These are phyloP conservation scores for Erpobdella octoculata DNA, from an alignment of 2,888 invertebrate species.

Conservation along the genomic window DNA sequence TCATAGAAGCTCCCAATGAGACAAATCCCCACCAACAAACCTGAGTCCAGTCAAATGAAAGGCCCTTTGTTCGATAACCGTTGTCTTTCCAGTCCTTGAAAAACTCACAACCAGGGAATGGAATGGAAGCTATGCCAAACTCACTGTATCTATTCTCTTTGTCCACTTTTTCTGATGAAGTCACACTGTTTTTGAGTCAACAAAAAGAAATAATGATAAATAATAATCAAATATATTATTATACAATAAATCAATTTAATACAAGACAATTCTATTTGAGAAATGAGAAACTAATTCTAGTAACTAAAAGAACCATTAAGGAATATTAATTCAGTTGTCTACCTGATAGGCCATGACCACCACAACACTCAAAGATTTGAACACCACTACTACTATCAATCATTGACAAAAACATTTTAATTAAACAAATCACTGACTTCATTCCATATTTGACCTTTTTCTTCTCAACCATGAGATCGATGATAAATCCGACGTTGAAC, in stretches of 20 bases:
- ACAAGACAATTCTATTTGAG: too few relatives aligned
- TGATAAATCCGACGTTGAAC: conserved; percentile 65
- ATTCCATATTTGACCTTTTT: conserved; percentile 73
- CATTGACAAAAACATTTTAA: too few relatives aligned
- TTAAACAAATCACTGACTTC: conserved; percentile 62
- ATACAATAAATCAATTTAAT: too few relatives aligned
- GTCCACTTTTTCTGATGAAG: conserved; percentile 75
- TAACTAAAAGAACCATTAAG: too few relatives aligned
- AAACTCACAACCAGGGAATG: conserved; percentile 75
- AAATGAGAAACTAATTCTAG: too few relatives aligned
- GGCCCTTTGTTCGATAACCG: conserved; percentile 62
- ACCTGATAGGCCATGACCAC: too few relatives aligned
- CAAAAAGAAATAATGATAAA: too few relatives aligned
- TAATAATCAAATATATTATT: too few relatives aligned
- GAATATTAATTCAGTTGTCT: too few relatives aligned
- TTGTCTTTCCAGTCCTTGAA: conserved; percentile 68
- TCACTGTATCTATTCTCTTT: conserved; percentile 67
- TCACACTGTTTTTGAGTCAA: too few relatives aligned
- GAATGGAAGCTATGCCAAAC: conserved; percentile 66
- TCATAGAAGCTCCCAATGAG: neutral
- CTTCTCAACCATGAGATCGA: conserved; percentile 76
- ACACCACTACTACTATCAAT: neutral
- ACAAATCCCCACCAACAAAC: conserved; percentile 7
- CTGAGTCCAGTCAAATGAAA: conserved; percentile 69
- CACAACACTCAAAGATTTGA: too few relatives aligned